phyloP scores from a whole-genome alignment of 1,140 invertebrate genomes.

The Ganaspis sp. region DNA sequence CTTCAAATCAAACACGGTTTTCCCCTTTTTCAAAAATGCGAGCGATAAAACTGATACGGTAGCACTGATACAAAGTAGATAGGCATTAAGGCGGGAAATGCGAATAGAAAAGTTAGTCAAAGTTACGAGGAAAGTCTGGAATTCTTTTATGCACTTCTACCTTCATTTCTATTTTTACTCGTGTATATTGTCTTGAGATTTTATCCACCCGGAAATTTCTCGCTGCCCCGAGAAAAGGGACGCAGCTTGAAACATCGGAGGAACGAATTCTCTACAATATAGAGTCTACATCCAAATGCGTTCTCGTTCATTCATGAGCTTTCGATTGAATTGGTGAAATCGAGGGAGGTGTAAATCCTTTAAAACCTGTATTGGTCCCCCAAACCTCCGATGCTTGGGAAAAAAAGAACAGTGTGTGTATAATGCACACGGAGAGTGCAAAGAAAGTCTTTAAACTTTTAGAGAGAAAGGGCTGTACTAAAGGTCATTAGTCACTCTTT shows the following conservation, averaged over 20 bases:
- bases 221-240: constrained; percentile 44
- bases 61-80: background rate
- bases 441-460: constrained; percentile 12
- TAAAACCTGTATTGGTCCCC: constrained; percentile 44
- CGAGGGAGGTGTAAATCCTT: constrained; percentile 56
- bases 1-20: too few species aligned
- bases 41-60: background rate
- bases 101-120: background rate
- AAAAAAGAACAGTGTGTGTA: background rate
- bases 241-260: constrained; percentile 54
- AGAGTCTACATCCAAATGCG: constrained; percentile 36
- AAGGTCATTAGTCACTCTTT: background rate
- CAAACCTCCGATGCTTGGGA: background rate
- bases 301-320: constrained; percentile 66
- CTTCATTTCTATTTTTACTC: background rate
- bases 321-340: constrained; percentile 59
- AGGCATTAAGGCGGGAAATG: background rate
- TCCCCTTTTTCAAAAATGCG: too few species aligned
- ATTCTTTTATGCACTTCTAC: background rate
- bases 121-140: background rate
- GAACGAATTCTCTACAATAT: constrained; percentile 55
- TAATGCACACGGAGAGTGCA: constrained; percentile 16
- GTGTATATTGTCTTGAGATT: constrained; percentile 58
- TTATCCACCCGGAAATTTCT: constrained; percentile 63
- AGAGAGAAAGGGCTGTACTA: background rate